Base-by-base conservation (phyloP, 2,797 vertebrate species). In the Sebastes miniatus region DNA sequence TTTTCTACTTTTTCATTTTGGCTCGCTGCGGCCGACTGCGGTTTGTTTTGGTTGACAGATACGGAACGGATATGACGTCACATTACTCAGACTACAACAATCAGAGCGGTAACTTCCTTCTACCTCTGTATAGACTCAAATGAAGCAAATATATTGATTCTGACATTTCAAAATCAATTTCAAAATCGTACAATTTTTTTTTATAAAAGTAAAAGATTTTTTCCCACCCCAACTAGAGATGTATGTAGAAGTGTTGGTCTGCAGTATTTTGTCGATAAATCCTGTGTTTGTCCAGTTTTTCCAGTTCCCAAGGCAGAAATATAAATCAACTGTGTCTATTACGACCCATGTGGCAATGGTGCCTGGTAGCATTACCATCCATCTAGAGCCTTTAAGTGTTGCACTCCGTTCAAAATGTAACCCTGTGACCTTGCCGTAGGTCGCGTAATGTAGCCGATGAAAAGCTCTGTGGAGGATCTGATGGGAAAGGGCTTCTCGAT, bases 401-500 rank as follows among this genome's bases (percentile, higher is more conserved):
- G 27, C 52, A 52, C 64, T 66, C 59, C 22, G 31, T 62, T 54
- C 65, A 67, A 67, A 61, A 5, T 61, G 34, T 58, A 76, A 76
- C 81, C 68, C 32, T 36, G 25, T 77, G 69, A 86, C 84, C 67
- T 83, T 75, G 39, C 70, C 84, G 56, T 54, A 57, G 78, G 71
- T 73, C 16, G 11, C 3, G 8, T 61, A 58, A 68, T 70, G 50
- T 32, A 71, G 58, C 36, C 3, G 3, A 69, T 77, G 72, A 25
- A 63, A 79, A 65, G 27, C 56, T 64, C 25, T 32, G 58, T 31
- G 54, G 68, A 76, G n/a, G 67, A 68, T 84, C 63, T 63, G 69
- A 68, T 36, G 29, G 70, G 22, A 78, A 82, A 63, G 57, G 47
- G 59, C 74, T 70, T 72, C 69, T 73, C 39, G 39, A 80, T 78